Conservation (phyloP, 2,888 invertebrate genomes). For the Heteromurus nitidus region DNA sequence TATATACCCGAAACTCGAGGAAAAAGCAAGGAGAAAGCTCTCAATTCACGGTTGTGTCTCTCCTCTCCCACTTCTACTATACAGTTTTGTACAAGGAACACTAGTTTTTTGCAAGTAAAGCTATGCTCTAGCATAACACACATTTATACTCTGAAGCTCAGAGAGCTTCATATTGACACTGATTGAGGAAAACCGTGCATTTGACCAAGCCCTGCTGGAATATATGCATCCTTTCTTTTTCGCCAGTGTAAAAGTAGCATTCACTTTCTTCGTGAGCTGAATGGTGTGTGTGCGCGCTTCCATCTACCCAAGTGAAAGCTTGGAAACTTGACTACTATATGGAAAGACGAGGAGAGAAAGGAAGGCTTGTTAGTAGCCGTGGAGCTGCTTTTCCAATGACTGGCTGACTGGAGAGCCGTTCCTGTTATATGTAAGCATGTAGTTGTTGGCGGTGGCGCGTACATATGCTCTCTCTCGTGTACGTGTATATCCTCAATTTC, state of each 20-base stretch:
- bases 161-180: conserved; percentile 2
- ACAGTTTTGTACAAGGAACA: not conserved
- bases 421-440: not conserved
- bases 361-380: conserved; percentile 6
- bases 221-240: not conserved
- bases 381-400: not conserved
- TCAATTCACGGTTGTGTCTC: not conserved
- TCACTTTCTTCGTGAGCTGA: too few species aligned
- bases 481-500: not conserved
- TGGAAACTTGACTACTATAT: not conserved
- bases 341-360: not conserved
- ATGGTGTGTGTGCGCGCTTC: not conserved
- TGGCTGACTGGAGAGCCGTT: not conserved
- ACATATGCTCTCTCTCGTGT: not conserved
- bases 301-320: conserved; percentile 15
- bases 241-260: too few species aligned
- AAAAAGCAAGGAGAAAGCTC: conserved; percentile 9
- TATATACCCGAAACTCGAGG: not conserved
- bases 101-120: conserved; percentile 2
- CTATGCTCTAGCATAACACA: not conserved
- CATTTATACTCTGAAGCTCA: not conserved
- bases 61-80: not conserved
- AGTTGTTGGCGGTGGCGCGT: not conserved
- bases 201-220: conserved; percentile 12
- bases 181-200: not conserved